Evolutionary conservation across 2,888 invertebrate species (phyloP).

Genomic region (Protonemura montana): DNA sequence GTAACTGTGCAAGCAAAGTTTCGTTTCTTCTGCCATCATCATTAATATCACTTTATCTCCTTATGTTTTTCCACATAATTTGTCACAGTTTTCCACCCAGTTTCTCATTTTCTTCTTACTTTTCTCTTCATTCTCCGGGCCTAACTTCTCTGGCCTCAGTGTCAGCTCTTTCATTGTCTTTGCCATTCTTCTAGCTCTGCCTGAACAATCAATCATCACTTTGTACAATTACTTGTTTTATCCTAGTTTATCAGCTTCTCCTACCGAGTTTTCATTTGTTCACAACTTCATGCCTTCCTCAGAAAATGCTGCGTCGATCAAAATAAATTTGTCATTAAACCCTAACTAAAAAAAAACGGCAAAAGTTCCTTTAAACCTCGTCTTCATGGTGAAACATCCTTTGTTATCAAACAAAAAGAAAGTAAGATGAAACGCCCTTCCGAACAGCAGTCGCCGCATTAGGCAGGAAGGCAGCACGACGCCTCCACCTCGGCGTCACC

Average conservation of each 20-base stretch:
- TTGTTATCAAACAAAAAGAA: not conserved
- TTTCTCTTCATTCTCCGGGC: conserved; percentile 30
- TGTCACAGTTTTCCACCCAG: conserved; percentile 49
- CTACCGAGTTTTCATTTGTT: conserved; percentile 33
- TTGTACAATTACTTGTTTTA: conserved; percentile 37
- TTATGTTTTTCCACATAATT: conserved; percentile 49
- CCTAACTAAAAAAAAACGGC: not conserved
- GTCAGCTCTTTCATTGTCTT: conserved; percentile 34
- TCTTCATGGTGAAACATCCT: not conserved
- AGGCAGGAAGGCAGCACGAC: not conserved
- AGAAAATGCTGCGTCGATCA: not conserved
- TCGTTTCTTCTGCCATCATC: conserved; percentile 48
- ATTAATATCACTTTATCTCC: conserved; percentile 51
- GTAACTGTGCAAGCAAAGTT: conserved; percentile 39
- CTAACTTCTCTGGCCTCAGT: not conserved
- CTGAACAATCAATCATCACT: conserved; percentile 40
- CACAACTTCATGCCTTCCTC: conserved; percentile 34
- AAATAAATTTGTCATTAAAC: conserved; percentile 29
- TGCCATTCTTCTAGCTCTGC: conserved; percentile 39
- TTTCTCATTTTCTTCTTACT: conserved; percentile 36
- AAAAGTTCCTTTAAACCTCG: not conserved
- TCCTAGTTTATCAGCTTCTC: conserved; percentile 34
- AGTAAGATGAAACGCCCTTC: not conserved
- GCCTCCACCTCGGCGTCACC: not conserved
- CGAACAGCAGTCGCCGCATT: not conserved